Percentiles rank a stretch among this genome's conserved stretches.
These are phyloP conservation scores for Coturnix japonica DNA, from an alignment of 2,113 vertebrate species.

Conservation along the genomic window DNA sequence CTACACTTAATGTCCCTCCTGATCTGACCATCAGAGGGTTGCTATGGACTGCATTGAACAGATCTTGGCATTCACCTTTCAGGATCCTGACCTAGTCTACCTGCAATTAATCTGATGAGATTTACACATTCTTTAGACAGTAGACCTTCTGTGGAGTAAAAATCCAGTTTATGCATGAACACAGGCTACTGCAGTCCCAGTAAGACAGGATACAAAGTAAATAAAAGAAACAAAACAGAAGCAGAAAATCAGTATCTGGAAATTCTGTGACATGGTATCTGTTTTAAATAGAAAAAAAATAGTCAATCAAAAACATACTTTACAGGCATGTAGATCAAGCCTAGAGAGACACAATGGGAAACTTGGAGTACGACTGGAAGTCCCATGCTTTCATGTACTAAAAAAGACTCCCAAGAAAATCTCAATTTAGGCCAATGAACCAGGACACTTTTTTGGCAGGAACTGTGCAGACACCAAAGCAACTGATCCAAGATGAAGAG, in stretches of 20 bases:
- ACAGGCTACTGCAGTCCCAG: not conserved
- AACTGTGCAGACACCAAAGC: not conserved
- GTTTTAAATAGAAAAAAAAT: not conserved
- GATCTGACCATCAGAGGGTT: not conserved
- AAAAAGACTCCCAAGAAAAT: not conserved
- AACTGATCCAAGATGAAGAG: not conserved
- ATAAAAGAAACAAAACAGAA: not conserved
- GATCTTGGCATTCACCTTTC: not conserved
- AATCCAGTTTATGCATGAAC: not conserved
- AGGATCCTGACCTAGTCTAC: not conserved
- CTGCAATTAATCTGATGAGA: not conserved
- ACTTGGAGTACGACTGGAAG: not conserved
- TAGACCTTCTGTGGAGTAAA: not conserved
- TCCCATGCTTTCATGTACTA: not conserved
- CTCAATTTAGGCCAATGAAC: not conserved
- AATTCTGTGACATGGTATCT: not conserved
- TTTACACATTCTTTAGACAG: not conserved
- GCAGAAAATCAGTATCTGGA: not conserved
- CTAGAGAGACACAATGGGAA: not conserved
- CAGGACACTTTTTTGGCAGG: not conserved
- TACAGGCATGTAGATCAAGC: not conserved
- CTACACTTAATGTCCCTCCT: not conserved
- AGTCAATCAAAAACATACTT: not conserved
- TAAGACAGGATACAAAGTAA: not conserved
- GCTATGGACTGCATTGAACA: not conserved